phyloP scores from a whole-genome alignment of 2,797 vertebrate genomes.

The Bovichtus diacanthus region DNA sequence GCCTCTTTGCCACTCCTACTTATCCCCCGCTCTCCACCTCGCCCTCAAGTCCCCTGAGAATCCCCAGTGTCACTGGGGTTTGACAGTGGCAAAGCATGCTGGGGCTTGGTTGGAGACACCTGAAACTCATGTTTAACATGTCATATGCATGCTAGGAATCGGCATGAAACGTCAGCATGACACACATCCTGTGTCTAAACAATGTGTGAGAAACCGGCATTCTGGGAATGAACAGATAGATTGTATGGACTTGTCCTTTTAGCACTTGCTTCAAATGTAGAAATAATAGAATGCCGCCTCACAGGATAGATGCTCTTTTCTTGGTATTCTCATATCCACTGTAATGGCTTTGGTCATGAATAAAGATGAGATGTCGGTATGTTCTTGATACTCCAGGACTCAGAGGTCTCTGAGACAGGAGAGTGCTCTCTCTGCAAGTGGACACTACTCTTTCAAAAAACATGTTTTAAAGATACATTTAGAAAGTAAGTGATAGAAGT shows the following conservation, averaged over 20 bases:
- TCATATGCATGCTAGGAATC: constrained; percentile 62
- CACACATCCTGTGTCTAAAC: constrained; percentile 41
- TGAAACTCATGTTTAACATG: constrained; percentile 67
- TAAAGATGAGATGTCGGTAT: constrained; percentile 61
- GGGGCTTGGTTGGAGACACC: constrained; percentile 66
- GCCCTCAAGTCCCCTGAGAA: constrained; percentile 72
- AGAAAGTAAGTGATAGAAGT: constrained; percentile 78
- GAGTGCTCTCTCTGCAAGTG: constrained; percentile 46
- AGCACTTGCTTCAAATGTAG: constrained; percentile 39
- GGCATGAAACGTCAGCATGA: constrained; percentile 58
- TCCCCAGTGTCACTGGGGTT: constrained; percentile 61
- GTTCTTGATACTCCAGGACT: constrained; percentile 43
- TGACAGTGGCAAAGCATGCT: constrained; percentile 73
- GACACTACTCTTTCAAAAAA: constrained; percentile 45
- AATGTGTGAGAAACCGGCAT: constrained; percentile 9
- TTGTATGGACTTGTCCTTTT: constrained; percentile 37
- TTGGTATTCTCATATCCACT: constrained; percentile 49
- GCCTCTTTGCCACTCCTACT: constrained; percentile 71
- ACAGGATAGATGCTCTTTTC: constrained; percentile 19
- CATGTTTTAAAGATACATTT: constrained; percentile 52
- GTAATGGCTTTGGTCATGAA: constrained; percentile 64
- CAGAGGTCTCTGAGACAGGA: constrained; percentile 24
- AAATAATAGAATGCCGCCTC: constrained; percentile 8
- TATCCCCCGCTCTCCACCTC: constrained; percentile 53
- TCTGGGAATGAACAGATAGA: constrained; percentile 19